Base-by-base conservation (phyloP, 1,140 invertebrate genomes). In the Tetramorium simillimum region DNA sequence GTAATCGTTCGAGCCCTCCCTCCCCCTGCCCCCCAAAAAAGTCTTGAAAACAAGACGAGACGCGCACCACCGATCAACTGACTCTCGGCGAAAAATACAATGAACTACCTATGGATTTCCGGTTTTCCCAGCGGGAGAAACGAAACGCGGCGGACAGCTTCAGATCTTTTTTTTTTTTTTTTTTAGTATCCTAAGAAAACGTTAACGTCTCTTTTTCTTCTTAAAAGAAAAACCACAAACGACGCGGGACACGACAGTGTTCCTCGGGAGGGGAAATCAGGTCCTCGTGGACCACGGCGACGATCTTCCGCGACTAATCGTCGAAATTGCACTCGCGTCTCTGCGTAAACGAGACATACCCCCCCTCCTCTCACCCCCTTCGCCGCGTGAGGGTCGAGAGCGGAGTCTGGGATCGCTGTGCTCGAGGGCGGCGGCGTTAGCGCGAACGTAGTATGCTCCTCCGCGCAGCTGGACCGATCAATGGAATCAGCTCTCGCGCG, bases 391-490 rank as follows among this genome's bases (percentile, higher is more conserved):
- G 62, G 12, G 43, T 37, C 49, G 40, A 69, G 43, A 16, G 16
- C 0, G 4, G 18, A 58, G 7, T 56, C 10, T 7, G 33, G 12
- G 21, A 18, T 16, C 37, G 5, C 14, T 63, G 46, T 21, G 28
- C 33, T 62, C 6, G 43, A 5, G 49, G 63, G 21, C 37, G 76
- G 63, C n/a, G 49, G 62, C 62, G 77, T 86, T 86, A 78, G 37
- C 69, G n/a, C 69, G 53, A 84, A 81, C 51, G 60, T 49, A 69
- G 49, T 81, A 49, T 53, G 40, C 53, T 24, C 37, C 40, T n/a
- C 46, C 46, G 63, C 77, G 53, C 10, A 37, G 73, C 87, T 89
- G 90, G 90, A 91, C 87, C 90, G 90, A 91, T 91, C 90, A 85
- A 91, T 91, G 84, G 60, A 81, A 85, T 89, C 91, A 75, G 85